A percentile compares a stretch with the other conserved stretches of the same genome.
Evolutionary conservation across 2,113 vertebrate species (phyloP).

Genomic region (Chaenogobius annularis): DNA sequence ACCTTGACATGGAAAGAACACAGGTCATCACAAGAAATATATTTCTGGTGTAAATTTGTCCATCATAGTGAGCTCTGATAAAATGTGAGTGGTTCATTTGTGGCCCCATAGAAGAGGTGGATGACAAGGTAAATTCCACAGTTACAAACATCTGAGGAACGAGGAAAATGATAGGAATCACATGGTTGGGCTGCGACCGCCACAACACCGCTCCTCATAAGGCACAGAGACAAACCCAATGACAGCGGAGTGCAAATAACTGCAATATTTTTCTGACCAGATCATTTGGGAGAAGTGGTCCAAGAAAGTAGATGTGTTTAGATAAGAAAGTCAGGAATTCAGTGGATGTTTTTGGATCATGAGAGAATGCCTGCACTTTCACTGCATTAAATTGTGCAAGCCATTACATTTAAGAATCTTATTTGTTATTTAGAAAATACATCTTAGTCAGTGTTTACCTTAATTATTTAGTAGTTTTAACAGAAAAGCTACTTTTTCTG

Average conservation of each 20-base stretch:
- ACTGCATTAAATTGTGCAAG: background rate
- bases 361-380: background rate
- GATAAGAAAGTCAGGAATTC: background rate
- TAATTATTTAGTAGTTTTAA: too few species aligned
- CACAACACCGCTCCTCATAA: background rate
- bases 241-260: background rate
- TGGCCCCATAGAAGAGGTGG: conserved; percentile 19
- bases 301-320: background rate
- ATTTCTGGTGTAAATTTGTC: background rate
- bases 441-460: background rate
- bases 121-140: conserved; percentile 55
- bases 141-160: conserved; percentile 50
- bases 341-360: background rate
- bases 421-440: background rate
- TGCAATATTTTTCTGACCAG: conserved; percentile 2
- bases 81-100: background rate
- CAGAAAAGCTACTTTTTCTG: too few species aligned
- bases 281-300: background rate
- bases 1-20: background rate
- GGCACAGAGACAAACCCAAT: background rate
- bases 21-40: background rate
- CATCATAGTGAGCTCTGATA: background rate
- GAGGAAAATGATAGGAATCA: conserved; percentile 46
- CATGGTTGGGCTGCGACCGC: conserved; percentile 15
- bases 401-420: background rate